Conservation (phyloP, 2,113 vertebrate genomes). For the Triplophysa tibetana region DNA sequence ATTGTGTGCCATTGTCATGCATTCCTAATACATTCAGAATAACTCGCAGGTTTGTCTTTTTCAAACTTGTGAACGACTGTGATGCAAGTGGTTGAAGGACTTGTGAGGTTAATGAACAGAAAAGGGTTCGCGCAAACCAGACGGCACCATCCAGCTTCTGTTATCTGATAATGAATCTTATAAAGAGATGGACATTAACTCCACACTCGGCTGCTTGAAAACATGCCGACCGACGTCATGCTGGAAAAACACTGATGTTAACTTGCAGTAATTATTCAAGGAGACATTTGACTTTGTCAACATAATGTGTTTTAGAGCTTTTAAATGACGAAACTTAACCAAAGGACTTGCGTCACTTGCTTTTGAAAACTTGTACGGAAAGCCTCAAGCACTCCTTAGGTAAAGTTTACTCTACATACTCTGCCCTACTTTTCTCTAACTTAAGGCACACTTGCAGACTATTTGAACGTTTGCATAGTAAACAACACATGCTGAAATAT, state of each 20-base stretch:
- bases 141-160: conserved; percentile 32
- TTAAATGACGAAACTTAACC: not conserved
- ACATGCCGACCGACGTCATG: not conserved
- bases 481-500: no score
- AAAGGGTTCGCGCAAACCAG: not conserved
- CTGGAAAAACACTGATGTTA: not conserved
- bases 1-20: not conserved
- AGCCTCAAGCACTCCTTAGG: not conserved
- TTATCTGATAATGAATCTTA: conserved; percentile 55
- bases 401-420: not conserved
- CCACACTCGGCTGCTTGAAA: conserved; percentile 31
- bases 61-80: not conserved
- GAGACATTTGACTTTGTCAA: not conserved
- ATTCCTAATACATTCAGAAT: no score
- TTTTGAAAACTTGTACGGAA: not conserved
- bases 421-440: not conserved
- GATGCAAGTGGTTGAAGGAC: not conserved
- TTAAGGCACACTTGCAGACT: no score
- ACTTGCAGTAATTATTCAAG: not conserved
- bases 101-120: not conserved
- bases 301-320: not conserved
- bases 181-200: conserved; percentile 41
- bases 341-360: not conserved
- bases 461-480: no score
- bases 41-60: no score